Conservation (phyloP, 2,888 invertebrate species). For the Catocala nupta region DNA sequence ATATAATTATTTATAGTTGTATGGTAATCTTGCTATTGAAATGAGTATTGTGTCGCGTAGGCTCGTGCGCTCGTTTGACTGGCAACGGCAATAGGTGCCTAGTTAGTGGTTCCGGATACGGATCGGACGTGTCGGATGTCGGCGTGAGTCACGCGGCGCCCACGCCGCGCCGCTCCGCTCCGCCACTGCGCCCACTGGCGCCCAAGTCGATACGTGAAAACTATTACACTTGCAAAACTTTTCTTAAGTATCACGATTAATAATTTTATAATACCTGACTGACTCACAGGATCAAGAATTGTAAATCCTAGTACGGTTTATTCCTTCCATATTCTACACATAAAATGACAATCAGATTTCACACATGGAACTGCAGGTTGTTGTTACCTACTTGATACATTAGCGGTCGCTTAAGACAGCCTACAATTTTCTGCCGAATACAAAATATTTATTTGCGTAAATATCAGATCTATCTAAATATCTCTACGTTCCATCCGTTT, state of each 20-base stretch:
- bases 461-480: no score
- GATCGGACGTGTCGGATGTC: conserved; percentile 88
- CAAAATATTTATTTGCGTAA: no score
- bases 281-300: conserved; percentile 32
- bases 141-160: conserved; percentile 85
- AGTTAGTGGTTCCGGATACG: conserved; percentile 87
- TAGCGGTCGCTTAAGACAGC: no score
- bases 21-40: conserved; percentile 65
- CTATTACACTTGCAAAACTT: conserved; percentile 21
- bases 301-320: conserved; percentile 10
- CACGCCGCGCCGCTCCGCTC: conserved; percentile 52
- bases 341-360: no score
- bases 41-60: conserved; percentile 72
- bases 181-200: conserved; percentile 54
- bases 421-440: no score
- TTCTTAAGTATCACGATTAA: neutral
- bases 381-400: no score
- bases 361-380: no score
- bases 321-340: neutral
- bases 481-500: no score
- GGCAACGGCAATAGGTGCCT: conserved; percentile 75
- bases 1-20: conserved; percentile 50
- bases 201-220: conserved; percentile 42
- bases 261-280: no score
- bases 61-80: conserved; percentile 72